phyloP scores from a whole-genome alignment of 2,113 vertebrate species.

The Neomonachus schauinslandi region DNA sequence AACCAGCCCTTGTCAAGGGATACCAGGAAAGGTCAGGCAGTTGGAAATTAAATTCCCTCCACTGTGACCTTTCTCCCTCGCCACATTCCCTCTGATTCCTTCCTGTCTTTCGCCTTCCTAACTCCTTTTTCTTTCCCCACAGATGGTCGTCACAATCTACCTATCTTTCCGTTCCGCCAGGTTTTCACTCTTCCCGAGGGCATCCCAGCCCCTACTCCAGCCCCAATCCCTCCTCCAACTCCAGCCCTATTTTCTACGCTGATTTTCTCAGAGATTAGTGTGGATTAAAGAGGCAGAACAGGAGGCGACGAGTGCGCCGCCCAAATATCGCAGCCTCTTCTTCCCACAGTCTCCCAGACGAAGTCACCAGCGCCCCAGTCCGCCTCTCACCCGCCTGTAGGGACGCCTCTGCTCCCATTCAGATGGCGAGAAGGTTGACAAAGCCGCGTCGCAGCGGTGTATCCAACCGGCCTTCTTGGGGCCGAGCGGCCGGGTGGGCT shows the following conservation, averaged over 20 bases:
- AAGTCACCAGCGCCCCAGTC: neutral
- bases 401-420: neutral
- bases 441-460: fast-evolving
- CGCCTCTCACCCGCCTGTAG: neutral
- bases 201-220: neutral
- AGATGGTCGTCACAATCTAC: too few relatives aligned
- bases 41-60: neutral
- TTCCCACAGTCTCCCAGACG: neutral
- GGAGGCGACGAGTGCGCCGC: neutral
- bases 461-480: neutral
- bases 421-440: neutral
- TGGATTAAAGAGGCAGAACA: fast-evolving
- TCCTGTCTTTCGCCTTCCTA: neutral
- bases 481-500: neutral
- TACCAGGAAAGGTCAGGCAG: neutral
- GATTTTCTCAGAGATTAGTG: fast-evolving
- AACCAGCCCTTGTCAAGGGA: neutral
- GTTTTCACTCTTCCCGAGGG: neutral
- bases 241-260: fast-evolving
- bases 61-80: neutral
- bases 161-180: neutral
- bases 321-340: neutral
- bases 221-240: neutral
- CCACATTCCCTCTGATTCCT: neutral
- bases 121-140: neutral